phyloP scores from a whole-genome alignment of 2,113 vertebrate species.

The Cromileptes altivelis region DNA sequence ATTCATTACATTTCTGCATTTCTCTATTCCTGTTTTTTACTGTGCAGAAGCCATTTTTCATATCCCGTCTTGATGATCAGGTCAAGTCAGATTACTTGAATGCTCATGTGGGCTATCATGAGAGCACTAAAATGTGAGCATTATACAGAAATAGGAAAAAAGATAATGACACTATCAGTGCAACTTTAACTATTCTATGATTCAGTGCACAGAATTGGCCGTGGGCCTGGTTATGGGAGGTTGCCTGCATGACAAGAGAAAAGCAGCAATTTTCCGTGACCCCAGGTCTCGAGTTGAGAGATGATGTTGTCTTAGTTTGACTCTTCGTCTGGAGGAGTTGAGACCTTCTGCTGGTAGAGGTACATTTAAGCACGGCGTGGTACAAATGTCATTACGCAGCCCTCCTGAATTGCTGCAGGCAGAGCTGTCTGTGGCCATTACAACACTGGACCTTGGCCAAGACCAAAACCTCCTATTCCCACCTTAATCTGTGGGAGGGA shows the following conservation, averaged over 20 bases:
- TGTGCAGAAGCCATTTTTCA: constrained; percentile 1
- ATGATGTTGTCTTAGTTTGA: constrained; percentile 52
- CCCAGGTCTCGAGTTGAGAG: constrained; percentile 11
- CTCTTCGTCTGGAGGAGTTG: constrained; percentile 31
- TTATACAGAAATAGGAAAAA: neutral
- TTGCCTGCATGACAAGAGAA: constrained; percentile 2
- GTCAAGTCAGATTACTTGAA: constrained; percentile 25
- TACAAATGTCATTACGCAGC: constrained; percentile 59
- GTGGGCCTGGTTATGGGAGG: constrained; percentile 6
- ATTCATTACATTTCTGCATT: neutral
- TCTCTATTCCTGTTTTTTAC: constrained; percentile 5
- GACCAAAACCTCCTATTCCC: constrained; percentile 75
- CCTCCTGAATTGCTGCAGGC: constrained; percentile 55
- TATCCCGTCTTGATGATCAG: neutral
- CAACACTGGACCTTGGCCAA: constrained; percentile 72
- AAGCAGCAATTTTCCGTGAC: constrained; percentile 21
- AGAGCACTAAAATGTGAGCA: neutral
- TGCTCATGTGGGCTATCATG: neutral
- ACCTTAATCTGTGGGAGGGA: constrained; percentile 75
- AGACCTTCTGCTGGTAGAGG: constrained; percentile 31
- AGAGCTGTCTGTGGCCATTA: constrained; percentile 58
- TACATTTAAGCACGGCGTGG: constrained; percentile 45
- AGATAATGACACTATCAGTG: constrained; percentile 7
- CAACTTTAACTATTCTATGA: neutral
- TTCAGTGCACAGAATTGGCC: constrained; percentile 3